Base-by-base conservation (phyloP, 2,888 invertebrate genomes). In the Elysia crispata region DNA sequence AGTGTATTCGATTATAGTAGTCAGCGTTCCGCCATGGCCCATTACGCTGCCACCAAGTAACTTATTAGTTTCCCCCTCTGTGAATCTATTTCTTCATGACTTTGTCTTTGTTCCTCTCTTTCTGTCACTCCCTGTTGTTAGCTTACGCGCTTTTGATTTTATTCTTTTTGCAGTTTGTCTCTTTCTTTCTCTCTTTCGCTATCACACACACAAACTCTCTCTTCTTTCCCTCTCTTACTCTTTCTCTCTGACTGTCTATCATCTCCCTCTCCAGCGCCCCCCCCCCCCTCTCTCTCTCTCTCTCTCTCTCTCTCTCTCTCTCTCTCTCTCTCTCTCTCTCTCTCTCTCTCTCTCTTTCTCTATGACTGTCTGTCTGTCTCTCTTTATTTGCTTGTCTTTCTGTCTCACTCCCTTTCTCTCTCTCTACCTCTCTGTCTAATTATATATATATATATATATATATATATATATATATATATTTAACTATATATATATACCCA, bases 271-370 rank as follows among this genome's bases (percentile, higher is more conserved):
- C 62, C 41, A 28, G 23, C 49, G 13, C 1, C 0, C 31, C 41
- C 62, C 41, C 76, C 62, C 76, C 31, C 73, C 3, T 25, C 73
- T 23, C 13, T 1, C 73, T 73, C 73, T 62, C 62, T 75, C 75
- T 60, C 75, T 60, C 73, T 73, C 1, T 41, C 73, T 76, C 54
- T 77, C 77, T 77, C 67, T 50, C 77, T 66, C 67, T 77, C 69
- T 69, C 67, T 69, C 77, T 77, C 77, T 67, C 77, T 69, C 77
- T 77, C 77, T 77, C 50, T 41, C 49, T 33, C 28, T 66, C 49
- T 66, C 76, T 66, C 66, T 66, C 66, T 6, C 66, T 50, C 49
- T 49, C 66, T 76, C 76, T 5, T 66, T 66, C 66, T 76, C 76
- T 76, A 41, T 76, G 64, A 30, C 74, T 33, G 31, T 60, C 62